Conservation (phyloP, 2,888 invertebrate genomes). For the Caenorhabditis sp. region DNA sequence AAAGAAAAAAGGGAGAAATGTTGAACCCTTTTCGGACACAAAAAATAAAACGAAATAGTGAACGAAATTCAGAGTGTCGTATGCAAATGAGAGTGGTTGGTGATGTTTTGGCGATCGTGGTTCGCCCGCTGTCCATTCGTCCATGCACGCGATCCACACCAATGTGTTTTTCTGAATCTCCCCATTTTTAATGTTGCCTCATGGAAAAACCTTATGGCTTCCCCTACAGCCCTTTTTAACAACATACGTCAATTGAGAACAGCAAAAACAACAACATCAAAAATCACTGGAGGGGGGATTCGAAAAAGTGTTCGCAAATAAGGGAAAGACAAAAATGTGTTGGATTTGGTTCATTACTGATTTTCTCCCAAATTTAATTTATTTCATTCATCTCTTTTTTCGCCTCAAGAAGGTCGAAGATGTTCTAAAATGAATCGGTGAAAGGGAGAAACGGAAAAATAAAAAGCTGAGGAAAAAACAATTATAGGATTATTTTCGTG, state of each 20-base stretch:
- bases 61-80: background rate
- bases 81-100: conserved; percentile 1
- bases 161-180: background rate
- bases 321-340: background rate
- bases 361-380: background rate
- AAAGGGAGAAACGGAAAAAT: background rate
- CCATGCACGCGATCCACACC: too few species aligned
- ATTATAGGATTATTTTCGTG: too few species aligned
- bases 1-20: too few species aligned
- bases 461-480: background rate
- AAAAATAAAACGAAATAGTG: background rate
- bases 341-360: background rate
- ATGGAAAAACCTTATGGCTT: background rate
- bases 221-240: too few species aligned
- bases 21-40: background rate
- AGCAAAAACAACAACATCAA: too few species aligned
- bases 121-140: background rate
- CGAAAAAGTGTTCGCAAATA: background rate
- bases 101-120: background rate
- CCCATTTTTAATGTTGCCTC: background rate
- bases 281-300: too few species aligned
- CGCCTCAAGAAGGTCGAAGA: background rate
- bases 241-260: too few species aligned
- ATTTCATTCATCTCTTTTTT: background rate
- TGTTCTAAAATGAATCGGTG: background rate